Evolutionary conservation across 2,113 vertebrate genomes (phyloP).

Genomic region (Plecotus auritus): DNA sequence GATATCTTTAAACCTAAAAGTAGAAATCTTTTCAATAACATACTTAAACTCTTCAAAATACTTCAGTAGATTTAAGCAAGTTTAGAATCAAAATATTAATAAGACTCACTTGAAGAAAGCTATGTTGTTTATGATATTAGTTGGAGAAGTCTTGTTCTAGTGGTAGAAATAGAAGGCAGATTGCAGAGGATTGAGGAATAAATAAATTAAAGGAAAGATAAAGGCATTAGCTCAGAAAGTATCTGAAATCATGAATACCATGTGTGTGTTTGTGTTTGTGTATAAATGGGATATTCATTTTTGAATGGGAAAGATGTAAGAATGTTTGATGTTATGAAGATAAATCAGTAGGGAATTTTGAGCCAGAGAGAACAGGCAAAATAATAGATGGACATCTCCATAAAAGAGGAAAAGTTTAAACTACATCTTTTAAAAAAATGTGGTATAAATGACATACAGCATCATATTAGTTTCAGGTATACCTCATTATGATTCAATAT

Average conservation of each 20-base stretch:
- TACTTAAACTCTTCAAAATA: background rate
- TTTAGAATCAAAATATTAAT: background rate
- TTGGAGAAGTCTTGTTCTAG: background rate
- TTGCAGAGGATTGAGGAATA: background rate
- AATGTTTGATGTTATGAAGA: background rate
- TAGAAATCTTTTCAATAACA: background rate
- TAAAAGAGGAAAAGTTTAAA: background rate
- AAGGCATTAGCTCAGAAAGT: background rate
- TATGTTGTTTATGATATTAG: background rate
- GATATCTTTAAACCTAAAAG: background rate
- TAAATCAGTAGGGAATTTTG: background rate
- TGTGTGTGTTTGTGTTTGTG: background rate
- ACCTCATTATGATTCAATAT: background rate
- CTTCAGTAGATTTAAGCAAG: background rate
- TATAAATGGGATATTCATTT: background rate
- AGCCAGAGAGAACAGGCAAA: background rate
- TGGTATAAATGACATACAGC: background rate
- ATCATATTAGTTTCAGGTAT: background rate
- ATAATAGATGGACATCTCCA: background rate
- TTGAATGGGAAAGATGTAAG: background rate
- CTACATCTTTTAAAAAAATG: background rate
- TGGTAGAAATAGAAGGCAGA: background rate
- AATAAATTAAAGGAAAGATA: background rate
- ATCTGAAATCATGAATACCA: background rate
- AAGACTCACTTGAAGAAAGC: background rate